A percentile compares a stretch with the other conserved stretches of the same genome.
These are phyloP conservation scores for Ifrita kowaldi DNA, from an alignment of 2,113 vertebrate genomes.

Conservation along the genomic window DNA sequence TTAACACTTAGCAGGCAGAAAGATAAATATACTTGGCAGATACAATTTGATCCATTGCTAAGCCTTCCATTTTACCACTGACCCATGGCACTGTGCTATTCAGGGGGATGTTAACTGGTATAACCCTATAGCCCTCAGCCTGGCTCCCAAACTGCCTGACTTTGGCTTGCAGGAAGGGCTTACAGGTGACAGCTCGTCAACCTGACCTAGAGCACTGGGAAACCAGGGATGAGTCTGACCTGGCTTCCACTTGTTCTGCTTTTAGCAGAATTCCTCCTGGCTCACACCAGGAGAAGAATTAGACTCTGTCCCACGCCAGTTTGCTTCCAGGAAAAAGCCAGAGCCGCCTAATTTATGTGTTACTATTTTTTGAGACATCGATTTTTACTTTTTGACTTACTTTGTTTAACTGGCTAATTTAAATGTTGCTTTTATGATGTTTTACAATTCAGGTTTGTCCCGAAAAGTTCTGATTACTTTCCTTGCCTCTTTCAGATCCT, in stretches of 20 bases:
- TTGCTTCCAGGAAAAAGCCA: neutral
- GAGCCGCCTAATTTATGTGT: neutral
- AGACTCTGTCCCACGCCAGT: neutral
- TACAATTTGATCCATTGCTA: conserved; percentile 74
- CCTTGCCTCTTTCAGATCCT: neutral
- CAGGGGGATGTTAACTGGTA: conserved; percentile 65
- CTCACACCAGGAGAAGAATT: neutral
- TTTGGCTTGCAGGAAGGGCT: neutral
- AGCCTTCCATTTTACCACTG: conserved; percentile 73
- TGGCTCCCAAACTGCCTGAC: neutral
- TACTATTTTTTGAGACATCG: neutral
- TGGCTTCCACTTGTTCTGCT: neutral
- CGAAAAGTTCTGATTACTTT: neutral
- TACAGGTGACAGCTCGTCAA: neutral
- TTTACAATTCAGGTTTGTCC: neutral
- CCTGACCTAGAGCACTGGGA: neutral
- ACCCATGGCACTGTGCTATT: conserved; percentile 70
- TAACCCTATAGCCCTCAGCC: neutral
- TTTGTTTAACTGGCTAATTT: neutral
- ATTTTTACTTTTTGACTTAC: neutral
- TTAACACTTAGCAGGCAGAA: conserved; percentile 78
- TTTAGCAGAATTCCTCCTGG: neutral
- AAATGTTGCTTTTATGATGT: neutral
- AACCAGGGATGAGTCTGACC: neutral
- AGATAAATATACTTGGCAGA: conserved; percentile 80